Evolutionary conservation across 2,888 invertebrate genomes (phyloP).

Genomic region (Plusia festucae): DNA sequence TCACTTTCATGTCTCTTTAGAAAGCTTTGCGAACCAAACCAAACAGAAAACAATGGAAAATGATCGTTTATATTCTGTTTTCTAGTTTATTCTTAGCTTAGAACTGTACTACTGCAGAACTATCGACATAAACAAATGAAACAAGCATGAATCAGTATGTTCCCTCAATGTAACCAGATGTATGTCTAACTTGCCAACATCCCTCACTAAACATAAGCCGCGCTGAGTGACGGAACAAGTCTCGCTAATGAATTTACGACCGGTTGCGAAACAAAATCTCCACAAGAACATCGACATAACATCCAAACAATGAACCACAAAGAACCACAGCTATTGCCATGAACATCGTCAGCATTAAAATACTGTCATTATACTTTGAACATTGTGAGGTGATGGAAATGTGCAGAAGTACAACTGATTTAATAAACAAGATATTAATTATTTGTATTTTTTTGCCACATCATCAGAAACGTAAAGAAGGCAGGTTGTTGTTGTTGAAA

Average conservation of each 20-base stretch:
- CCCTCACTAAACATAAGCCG: background rate
- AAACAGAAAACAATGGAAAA: background rate
- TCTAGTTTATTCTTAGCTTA: too few relatives aligned
- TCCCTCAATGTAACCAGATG: background rate
- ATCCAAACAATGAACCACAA: conserved; percentile 29
- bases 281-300: conserved; percentile 13
- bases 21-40: too few relatives aligned
- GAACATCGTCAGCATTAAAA: conserved; percentile 27
- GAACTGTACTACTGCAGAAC: too few relatives aligned
- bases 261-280: conserved; percentile 19
- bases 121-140: background rate
- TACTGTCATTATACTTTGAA: conserved; percentile 23
- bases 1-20: too few relatives aligned
- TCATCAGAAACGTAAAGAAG: too few relatives aligned
- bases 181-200: background rate
- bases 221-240: conserved; percentile 19
- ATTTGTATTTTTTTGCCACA: too few relatives aligned
- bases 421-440: too few relatives aligned
- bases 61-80: too few relatives aligned
- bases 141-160: background rate
- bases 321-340: conserved; percentile 27
- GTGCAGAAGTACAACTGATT: conserved; percentile 1
- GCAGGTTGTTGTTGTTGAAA: too few relatives aligned
- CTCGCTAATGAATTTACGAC: conserved; percentile 21
- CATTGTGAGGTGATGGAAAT: background rate